phyloP scores from a whole-genome alignment of 2,888 invertebrate species.

The Ichneumon xanthorius region DNA sequence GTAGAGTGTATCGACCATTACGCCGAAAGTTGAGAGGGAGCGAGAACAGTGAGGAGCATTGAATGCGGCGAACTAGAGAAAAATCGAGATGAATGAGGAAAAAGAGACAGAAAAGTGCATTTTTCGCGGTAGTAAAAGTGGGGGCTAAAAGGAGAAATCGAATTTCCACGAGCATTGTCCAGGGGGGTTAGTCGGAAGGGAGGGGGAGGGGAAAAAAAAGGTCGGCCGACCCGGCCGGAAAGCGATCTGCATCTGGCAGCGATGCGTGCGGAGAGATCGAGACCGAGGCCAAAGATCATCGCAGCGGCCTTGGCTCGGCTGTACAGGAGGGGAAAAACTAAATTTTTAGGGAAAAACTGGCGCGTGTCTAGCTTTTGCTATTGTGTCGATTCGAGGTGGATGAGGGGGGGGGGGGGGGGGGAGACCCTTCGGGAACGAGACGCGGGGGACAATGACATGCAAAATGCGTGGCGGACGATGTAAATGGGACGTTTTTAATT shows the following conservation, averaged over 20 bases:
- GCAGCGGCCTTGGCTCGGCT: constrained; percentile 78
- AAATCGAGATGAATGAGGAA: constrained; percentile 66
- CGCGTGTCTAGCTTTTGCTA: constrained; percentile 55
- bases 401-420: constrained; percentile 46
- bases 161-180: constrained; percentile 79
- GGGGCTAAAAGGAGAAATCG: constrained; percentile 72
- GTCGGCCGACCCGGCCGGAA: constrained; percentile 62
- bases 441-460: constrained; percentile 79
- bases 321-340: constrained; percentile 66
- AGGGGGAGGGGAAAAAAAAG: constrained; percentile 56
- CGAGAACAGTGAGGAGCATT: constrained; percentile 48
- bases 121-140: constrained; percentile 47
- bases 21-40: constrained; percentile 43
- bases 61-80: constrained; percentile 65
- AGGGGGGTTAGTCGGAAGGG: constrained; percentile 52
- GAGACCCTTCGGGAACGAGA: constrained; percentile 34
- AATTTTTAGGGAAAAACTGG: constrained; percentile 79
- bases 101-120: constrained; percentile 64
- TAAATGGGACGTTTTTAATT: constrained; percentile 80
- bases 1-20: constrained; percentile 79
- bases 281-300: constrained; percentile 62
- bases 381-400: constrained; percentile 43
- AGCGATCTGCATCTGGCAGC: constrained; percentile 77
- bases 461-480: constrained; percentile 79
- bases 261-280: constrained; percentile 42